Percentiles rank a stretch among this genome's conserved stretches.
Conservation (phyloP, 2,797 vertebrate genomes). For the Scolopax rusticola region DNA sequence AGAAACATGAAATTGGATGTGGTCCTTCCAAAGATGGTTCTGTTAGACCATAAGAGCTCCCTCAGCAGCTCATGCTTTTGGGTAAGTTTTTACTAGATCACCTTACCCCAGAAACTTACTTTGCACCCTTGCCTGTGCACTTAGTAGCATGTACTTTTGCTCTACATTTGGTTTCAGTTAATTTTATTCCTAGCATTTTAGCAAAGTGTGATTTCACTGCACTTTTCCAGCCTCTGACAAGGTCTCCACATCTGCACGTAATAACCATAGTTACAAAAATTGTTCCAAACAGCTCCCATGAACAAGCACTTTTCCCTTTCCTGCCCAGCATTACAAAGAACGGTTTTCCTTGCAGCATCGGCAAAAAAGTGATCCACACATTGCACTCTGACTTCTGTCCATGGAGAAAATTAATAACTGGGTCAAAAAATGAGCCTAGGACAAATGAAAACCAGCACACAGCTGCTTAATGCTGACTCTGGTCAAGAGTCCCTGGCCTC, state of each 20-base stretch:
- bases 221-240: not conserved
- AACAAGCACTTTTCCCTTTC: not conserved
- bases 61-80: not conserved
- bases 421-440: not conserved
- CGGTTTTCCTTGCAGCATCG: not conserved
- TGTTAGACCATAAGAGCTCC: not conserved
- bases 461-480: not conserved
- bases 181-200: slow-evolving; percentile 16
- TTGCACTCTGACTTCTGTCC: not conserved
- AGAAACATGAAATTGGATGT: not conserved
- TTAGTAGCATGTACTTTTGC: not conserved
- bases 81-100: not conserved
- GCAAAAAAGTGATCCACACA: not conserved
- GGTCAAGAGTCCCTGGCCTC: not conserved
- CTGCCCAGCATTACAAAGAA: not conserved
- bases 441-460: not conserved
- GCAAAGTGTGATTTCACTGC: not conserved
- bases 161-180: not conserved
- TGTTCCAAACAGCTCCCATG: not conserved
- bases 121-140: not conserved
- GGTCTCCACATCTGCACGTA: not conserved
- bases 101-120: not conserved
- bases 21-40: not conserved
- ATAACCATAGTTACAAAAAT: not conserved
- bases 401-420: not conserved